phyloP scores from a whole-genome alignment of 2,113 vertebrate genomes.

The Glaucomys volans region DNA sequence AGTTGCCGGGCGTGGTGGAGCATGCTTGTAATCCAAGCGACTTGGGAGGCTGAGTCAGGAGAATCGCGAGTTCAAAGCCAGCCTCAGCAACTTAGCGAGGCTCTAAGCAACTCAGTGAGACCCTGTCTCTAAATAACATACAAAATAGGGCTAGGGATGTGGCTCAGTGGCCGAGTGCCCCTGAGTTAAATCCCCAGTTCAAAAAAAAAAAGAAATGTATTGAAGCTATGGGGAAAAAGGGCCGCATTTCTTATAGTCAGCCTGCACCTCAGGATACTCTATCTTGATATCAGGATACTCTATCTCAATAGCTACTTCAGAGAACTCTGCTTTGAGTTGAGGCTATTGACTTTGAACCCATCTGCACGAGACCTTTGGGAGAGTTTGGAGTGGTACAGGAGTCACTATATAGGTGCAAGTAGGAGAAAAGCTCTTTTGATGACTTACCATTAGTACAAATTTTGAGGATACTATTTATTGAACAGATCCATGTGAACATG shows the following conservation, averaged over 20 bases:
- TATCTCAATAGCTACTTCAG: background rate
- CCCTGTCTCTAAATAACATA: too few species aligned
- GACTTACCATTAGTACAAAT: background rate
- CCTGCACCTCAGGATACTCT: background rate
- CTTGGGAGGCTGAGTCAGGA: too few species aligned
- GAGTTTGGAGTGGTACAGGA: background rate
- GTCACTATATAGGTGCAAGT: background rate
- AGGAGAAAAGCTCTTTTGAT: background rate
- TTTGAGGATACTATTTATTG: background rate
- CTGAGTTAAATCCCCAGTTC: too few species aligned
- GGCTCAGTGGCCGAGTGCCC: too few species aligned
- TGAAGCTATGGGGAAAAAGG: background rate
- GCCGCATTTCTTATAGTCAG: background rate
- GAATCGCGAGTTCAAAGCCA: too few species aligned
- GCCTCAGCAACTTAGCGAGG: too few species aligned
- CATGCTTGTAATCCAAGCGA: too few species aligned
- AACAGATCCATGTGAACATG: background rate
- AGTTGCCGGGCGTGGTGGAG: too few species aligned
- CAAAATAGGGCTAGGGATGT: too few species aligned
- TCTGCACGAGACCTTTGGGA: background rate
- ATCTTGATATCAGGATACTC: background rate
- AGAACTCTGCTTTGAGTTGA: background rate
- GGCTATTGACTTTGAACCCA: background rate
- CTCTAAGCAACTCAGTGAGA: too few species aligned
- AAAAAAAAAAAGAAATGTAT: too few species aligned